phyloP scores from a whole-genome alignment of 2,888 invertebrate species.

The Linnaemya vulpina region DNA sequence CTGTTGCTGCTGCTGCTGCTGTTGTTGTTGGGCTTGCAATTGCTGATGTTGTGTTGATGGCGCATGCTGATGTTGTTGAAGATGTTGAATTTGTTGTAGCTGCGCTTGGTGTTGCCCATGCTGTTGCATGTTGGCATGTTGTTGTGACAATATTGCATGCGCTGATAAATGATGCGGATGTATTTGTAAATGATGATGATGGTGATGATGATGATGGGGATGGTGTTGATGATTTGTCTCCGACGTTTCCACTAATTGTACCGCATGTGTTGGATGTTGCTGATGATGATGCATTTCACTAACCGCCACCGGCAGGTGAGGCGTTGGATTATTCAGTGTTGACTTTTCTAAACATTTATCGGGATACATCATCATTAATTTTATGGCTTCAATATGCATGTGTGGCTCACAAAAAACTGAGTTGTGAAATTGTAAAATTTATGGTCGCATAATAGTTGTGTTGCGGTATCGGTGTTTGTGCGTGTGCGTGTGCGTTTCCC shows the following conservation, averaged over 20 bases:
- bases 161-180: conserved; percentile 74
- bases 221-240: conserved; percentile 63
- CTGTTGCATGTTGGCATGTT: conserved; percentile 63
- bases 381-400: conserved; percentile 64
- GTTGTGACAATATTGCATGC: conserved; percentile 69
- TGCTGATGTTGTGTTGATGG: conserved; percentile 69
- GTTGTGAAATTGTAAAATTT: conserved; percentile 34
- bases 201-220: conserved; percentile 63
- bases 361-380: conserved; percentile 75
- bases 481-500: background rate
- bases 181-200: conserved; percentile 73
- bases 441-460: conserved; percentile 38
- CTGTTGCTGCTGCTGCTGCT: conserved; percentile 74
- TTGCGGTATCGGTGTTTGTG: background rate
- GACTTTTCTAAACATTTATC: conserved; percentile 76
- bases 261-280: conserved; percentile 68
- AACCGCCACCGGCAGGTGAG: conserved; percentile 66
- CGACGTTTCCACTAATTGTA: conserved; percentile 63
- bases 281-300: conserved; percentile 72
- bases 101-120: conserved; percentile 71
- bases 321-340: conserved; percentile 66
- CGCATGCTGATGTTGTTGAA: conserved; percentile 73
- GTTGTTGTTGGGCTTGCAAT: conserved; percentile 46
- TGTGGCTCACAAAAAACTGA: conserved; percentile 46
- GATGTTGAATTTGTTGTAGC: conserved; percentile 73